Evolutionary conservation across 2,113 vertebrate species (phyloP).

Genomic region (Dicerorhinus sumatrensis): DNA sequence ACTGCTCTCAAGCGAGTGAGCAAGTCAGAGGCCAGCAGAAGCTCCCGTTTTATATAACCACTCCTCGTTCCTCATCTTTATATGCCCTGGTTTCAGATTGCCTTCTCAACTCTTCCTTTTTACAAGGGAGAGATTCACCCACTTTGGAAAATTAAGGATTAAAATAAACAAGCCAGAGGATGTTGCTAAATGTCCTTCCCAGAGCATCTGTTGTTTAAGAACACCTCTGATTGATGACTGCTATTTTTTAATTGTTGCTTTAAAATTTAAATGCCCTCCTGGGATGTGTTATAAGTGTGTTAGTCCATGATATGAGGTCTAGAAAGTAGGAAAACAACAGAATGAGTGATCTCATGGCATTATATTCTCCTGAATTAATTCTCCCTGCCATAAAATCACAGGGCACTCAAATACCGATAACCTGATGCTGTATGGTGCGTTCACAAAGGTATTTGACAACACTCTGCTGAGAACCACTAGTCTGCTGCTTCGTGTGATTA

Average conservation of each 20-base stretch:
- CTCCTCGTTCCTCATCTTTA: background rate
- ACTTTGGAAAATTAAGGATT: slow-evolving; percentile 76
- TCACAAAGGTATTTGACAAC: slow-evolving; percentile 80
- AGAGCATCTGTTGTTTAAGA: slow-evolving; percentile 88
- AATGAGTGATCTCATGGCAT: slow-evolving; percentile 80
- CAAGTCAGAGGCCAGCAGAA: slow-evolving; percentile 33
- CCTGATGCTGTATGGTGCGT: slow-evolving; percentile 68
- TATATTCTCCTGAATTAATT: slow-evolving; percentile 77
- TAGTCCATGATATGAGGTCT: slow-evolving; percentile 86
- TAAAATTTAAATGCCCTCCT: slow-evolving; percentile 90
- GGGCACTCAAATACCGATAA: slow-evolving; percentile 81
- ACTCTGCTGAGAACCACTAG: slow-evolving; percentile 36
- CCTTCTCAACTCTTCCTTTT: slow-evolving; percentile 45
- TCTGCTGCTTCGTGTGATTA: slow-evolving; percentile 36
- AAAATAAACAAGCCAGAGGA: slow-evolving; percentile 83
- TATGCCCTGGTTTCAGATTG: background rate
- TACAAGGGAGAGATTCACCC: slow-evolving; percentile 9
- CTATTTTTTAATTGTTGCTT: slow-evolving; percentile 92
- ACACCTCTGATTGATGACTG: slow-evolving; percentile 89
- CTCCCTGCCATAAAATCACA: slow-evolving; percentile 80
- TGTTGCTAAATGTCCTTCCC: slow-evolving; percentile 84
- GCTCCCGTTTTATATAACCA: background rate
- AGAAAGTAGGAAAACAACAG: slow-evolving; percentile 85
- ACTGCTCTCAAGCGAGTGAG: slow-evolving; percentile 60
- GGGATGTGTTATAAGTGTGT: slow-evolving; percentile 89